Base-by-base conservation (phyloP, 2,797 vertebrate species). In the Chiropotes sagulatus region DNA sequence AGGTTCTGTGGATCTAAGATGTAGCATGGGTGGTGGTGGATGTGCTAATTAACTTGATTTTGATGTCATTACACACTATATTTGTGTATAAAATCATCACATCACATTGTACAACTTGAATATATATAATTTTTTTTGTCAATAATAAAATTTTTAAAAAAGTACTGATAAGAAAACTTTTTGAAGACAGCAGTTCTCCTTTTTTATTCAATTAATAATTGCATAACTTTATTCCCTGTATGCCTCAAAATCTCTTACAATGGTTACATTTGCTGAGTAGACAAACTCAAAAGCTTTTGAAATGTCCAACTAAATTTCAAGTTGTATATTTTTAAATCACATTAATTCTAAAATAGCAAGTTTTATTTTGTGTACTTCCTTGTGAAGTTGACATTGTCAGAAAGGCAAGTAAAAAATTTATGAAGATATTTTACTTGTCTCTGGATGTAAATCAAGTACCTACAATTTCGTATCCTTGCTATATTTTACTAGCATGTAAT, bases 181-280 rank as follows among this genome's bases (percentile, higher is more conserved):
- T 88, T 64, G 44, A 83, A 19, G 64, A 64, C 82, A 89, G 33
- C 36, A 82, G 22, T 76, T 64, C 4, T 83, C 20, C 22, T 83
- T 41, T 58, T 76, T 94, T 82, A 57, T 17, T 81, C n/a, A 41
- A 7, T 70, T 79, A 67, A 81, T 12, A 4, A 26, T 67, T 64
- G 2, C 22, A 80, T 76, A 15, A 50, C 17, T 91, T 70, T 73
- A 75, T 81, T 97, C 95, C 30, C 26, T 11, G 61, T 76, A 26
- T 48, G 15, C 41, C 24, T 89, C 81, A 92, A 15, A 83, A 50
- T 88, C 20, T 88, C 76, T 70, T 92, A 7, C 50, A 72, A 96
- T 80, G 50, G 79, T 94, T 75, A 94, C 73, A 78, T 85, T 86
- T 94, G 19, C 86, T 91, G 15, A 79, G 20, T 73, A 86, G 86